Evolutionary conservation across 2,113 vertebrate species (phyloP).

Genomic region (Serilophus lunatus): DNA sequence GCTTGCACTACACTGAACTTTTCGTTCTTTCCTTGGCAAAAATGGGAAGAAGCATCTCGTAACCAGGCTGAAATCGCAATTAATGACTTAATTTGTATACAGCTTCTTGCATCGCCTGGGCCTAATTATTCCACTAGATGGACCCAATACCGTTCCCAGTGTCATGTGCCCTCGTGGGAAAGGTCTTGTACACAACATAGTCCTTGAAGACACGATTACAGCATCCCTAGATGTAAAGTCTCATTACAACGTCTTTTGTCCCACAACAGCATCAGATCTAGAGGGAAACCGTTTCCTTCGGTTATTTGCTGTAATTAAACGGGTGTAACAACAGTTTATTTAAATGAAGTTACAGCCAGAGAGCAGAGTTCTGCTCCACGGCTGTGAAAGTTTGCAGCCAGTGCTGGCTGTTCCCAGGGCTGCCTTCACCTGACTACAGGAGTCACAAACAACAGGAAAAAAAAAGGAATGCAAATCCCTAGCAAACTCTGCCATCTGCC

Average conservation of each 20-base stretch:
- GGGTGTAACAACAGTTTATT: accelerated
- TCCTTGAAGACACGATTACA: neutral
- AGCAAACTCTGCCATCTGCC: neutral
- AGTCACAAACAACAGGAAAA: neutral
- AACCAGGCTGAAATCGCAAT: neutral
- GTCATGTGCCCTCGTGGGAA: neutral
- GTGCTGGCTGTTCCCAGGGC: neutral
- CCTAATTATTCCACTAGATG: neutral
- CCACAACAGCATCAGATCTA: neutral
- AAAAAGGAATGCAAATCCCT: neutral
- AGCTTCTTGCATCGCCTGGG: neutral
- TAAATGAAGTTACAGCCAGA: neutral
- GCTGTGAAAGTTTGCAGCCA: accelerated
- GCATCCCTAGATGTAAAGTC: neutral
- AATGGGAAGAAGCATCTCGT: neutral
- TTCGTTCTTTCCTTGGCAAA: neutral
- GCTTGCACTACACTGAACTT: accelerated
- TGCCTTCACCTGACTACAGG: neutral
- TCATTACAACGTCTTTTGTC: neutral
- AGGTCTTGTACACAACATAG: neutral
- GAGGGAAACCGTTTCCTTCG: accelerated
- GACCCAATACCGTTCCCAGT: neutral
- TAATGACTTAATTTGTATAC: neutral
- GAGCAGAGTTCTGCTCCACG: neutral
- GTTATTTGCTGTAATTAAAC: neutral